Conservation (phyloP, 2,113 vertebrate species). For the Phyllostomus discolor region DNA sequence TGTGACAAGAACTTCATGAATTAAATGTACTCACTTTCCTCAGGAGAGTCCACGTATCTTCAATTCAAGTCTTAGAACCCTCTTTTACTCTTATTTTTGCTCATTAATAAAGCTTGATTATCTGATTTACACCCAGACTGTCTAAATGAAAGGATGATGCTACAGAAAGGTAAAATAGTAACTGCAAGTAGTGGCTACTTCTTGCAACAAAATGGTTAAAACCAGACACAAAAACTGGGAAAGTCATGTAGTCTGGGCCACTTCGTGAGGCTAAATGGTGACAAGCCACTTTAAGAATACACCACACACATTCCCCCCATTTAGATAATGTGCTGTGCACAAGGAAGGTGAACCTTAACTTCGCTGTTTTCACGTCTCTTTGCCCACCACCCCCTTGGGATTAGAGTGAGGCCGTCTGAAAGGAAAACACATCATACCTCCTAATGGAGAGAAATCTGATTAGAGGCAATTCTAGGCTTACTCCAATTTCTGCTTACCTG, state of each 20-base stretch:
- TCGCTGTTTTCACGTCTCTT: not conserved
- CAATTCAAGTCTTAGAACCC: not conserved
- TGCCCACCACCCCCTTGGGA: not conserved
- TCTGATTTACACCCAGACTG: not conserved
- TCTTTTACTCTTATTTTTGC: not conserved
- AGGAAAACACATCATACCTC: not conserved
- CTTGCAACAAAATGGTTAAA: not conserved
- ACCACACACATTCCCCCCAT: fast-evolving
- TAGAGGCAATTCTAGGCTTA: not conserved
- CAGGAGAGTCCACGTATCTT: not conserved
- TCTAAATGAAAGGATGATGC: not conserved
- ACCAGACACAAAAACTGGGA: not conserved
- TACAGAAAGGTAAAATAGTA: not conserved
- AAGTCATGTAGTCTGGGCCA: not conserved
- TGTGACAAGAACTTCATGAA: not conserved
- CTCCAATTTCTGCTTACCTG: not conserved
- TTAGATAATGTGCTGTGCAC: not conserved
- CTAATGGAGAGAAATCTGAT: not conserved
- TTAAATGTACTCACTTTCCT: not conserved
- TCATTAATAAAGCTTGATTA: not conserved
- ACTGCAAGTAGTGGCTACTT: not conserved
- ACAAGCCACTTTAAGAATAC: fast-evolving
- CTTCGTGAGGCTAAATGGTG: not conserved
- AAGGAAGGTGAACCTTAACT: not conserved
- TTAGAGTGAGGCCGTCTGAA: not conserved